Evolutionary conservation across 2,888 invertebrate genomes (phyloP), one percentile per base, ranked within the genome.

Genomic region (Cybosia mesomella): DNA sequence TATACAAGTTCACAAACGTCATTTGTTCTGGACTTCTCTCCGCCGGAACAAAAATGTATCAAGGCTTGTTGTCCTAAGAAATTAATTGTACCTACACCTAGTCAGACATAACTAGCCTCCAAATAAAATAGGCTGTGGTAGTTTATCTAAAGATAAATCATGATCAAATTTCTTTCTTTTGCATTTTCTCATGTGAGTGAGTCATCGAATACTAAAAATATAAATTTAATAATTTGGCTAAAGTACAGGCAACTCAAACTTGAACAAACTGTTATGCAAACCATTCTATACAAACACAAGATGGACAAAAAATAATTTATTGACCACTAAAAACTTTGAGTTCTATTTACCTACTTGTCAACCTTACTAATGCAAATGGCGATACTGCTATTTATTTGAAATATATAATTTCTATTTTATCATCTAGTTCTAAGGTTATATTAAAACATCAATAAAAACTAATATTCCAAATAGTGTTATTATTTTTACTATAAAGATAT

Each of bases 1-100:
- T 94, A 93, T 68, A 92, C 93, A 4, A 92, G 92, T 73, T 94
- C 94, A 0, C 90, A 94, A 68, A 80, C 91, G 1, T 94, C 94
- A 1, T 95, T 94, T 70, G 87, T 95, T 15, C 67, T 94, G 39
- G 94, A 95, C 73, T 95, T 95, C 75, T 85, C 92, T 5, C 94
- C 94, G 0, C 94, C 94, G 5, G 91, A 91, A 72, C 84, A 83
- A 64, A 87, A 77, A 68, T 92, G 92, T 73, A 76, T 73, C 57
- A 92, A 89, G 68, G 85, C 89, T 10, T 93, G 92, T 10, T 93
- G 92, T 64, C 83, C 89, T 0, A 92, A 88, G 72, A 90, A 85
- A 72, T 90, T 85, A 74, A 69, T 84, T 10, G 66, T 82, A 21
- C 39, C 60, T 43, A n/a, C 66, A 49, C 32, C 49, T 7, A 62